Evolutionary conservation across 2,888 invertebrate species (phyloP), one percentile per base, ranked within the genome.

Genomic region (Sialis lutaria): DNA sequence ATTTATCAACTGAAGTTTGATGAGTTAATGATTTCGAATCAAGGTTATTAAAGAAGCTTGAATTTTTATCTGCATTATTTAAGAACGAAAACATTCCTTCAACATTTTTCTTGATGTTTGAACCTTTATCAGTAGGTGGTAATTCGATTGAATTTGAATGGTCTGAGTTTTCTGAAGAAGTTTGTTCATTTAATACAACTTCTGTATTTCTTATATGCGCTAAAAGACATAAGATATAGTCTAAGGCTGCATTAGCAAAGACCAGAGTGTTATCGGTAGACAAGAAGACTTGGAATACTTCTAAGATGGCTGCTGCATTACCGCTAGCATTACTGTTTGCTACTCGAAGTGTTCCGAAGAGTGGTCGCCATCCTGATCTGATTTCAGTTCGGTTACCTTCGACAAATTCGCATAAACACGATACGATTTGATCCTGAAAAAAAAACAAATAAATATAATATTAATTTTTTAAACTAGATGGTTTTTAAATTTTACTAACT

Each of bases 381-480:
- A 96, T 91, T 68, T 95, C 92, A 50, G 85, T 83, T 55, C 90
- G 75, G 62, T 90, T 92, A 0, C 89, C 89, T 64, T 95, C 93
- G 0, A 97, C 95, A 56, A 96, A 89, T 65, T 93, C 93, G 63
- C 93, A 93, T 43, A 96, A 80, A 55, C 91, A 92, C 47, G 90
- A 88, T 41, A 96, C 89, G 56, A 97, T 91, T 68, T 82, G 82
- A 62, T 82, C 82, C 84, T 90, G 67, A 31, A 68, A 69, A 48
- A 49, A 42, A 50, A 48, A 40, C 1, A 3, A 40, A n/a, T 40
- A n/a, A 35, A 10, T 35, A 10, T 22, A 22, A 22, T 22, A 22
- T 22, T 22, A 22, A 22, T 22, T 6, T 13, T 12, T 6, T 8
- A 39, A 13, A 10, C 6, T 39, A 7, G 10, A n/a, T 35, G 13